Evolutionary conservation across 2,113 vertebrate species (phyloP).

Genomic region (Empidonax alnorum): DNA sequence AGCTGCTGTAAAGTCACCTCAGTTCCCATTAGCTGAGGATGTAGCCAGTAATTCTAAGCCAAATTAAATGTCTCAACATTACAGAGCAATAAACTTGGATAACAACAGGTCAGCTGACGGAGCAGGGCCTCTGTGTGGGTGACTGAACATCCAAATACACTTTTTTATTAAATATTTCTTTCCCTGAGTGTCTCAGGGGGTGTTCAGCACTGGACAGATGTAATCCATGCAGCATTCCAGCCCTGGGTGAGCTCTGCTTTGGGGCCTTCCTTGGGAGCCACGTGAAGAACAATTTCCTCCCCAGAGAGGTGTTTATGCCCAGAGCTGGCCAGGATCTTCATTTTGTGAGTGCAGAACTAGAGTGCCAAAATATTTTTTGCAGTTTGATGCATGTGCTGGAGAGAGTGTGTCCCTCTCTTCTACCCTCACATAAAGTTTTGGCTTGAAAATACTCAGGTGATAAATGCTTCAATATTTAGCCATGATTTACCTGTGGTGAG

Average conservation of each 20-base stretch:
- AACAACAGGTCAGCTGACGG: neutral
- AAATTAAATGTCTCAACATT: neutral
- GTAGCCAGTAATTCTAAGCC: neutral
- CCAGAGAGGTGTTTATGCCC: neutral
- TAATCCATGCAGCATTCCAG: neutral
- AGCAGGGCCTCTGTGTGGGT: neutral
- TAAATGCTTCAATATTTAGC: slow-evolving; percentile 75
- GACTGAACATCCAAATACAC: neutral
- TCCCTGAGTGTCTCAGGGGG: fast-evolving
- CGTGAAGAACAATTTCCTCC: neutral
- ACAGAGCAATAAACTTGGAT: neutral
- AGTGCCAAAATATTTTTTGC: neutral
- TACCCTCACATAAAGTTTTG: slow-evolving; percentile 39
- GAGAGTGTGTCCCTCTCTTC: neutral
- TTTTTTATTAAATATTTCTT: neutral
- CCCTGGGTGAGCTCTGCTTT: neutral
- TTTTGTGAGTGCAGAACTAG: neutral
- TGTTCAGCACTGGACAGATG: fast-evolving
- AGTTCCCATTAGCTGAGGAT: neutral
- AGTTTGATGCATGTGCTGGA: neutral
- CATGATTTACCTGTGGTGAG: slow-evolving; percentile 71
- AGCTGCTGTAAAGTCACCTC: neutral
- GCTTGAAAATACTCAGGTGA: slow-evolving; percentile 64
- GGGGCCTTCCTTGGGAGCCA: neutral
- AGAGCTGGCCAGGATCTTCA: neutral